phyloP scores from a whole-genome alignment of 2,113 vertebrate species.

The Corvus hawaiiensis region DNA sequence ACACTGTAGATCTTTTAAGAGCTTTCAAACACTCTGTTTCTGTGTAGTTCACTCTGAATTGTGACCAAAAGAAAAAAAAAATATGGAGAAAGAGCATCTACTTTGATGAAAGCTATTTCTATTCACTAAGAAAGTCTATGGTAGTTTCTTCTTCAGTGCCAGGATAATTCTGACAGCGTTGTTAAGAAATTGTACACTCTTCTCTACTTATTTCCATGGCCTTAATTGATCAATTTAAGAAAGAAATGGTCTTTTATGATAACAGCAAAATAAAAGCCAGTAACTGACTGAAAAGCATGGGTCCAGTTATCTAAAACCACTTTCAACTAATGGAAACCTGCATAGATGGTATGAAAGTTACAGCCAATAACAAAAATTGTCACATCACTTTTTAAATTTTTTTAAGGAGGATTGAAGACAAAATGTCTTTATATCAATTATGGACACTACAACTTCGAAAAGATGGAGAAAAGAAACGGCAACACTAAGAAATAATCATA shows the following conservation, averaged over 20 bases:
- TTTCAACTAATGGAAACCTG: conserved; percentile 63
- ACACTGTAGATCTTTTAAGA: conserved; percentile 49
- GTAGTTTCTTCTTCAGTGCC: conserved; percentile 42
- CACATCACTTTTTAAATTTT: background rate
- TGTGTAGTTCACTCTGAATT: conserved; percentile 53
- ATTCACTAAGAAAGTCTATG: conserved; percentile 62
- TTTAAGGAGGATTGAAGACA: background rate
- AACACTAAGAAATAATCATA: background rate
- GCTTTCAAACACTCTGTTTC: conserved; percentile 57
- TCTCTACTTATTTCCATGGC: conserved; percentile 67
- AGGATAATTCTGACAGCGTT: conserved; percentile 32
- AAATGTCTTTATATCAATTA: background rate
- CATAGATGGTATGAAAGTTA: conserved; percentile 30
- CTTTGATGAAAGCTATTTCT: conserved; percentile 61
- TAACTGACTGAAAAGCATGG: conserved; percentile 67
- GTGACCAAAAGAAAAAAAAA: background rate
- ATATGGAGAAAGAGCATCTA: background rate
- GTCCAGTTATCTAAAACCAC: conserved; percentile 50
- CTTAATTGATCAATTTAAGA: conserved; percentile 71
- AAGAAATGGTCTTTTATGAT: conserved; percentile 65
- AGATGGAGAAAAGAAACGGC: background rate
- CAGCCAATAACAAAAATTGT: conserved; percentile 30
- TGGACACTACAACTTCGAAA: background rate
- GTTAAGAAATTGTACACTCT: conserved; percentile 55
- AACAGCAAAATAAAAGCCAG: conserved; percentile 67